A percentile compares a stretch with the other conserved stretches of the same genome.
Evolutionary conservation across 2,797 vertebrate species (phyloP).

Genomic region (Crenuchus spilurus): DNA sequence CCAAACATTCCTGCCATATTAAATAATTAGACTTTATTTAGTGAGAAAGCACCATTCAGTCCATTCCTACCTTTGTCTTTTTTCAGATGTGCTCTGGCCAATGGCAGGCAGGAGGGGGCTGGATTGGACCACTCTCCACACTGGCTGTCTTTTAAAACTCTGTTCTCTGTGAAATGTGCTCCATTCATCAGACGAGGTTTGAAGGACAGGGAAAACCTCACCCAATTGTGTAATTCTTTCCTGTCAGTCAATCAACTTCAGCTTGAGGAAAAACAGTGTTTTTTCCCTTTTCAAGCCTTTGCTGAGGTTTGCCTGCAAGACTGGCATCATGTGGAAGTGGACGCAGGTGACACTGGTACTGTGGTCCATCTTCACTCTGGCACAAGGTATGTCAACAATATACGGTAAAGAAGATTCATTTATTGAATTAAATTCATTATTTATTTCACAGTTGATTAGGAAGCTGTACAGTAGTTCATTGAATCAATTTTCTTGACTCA

Average conservation of each 20-base stretch:
- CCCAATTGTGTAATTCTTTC: slow-evolving; percentile 27
- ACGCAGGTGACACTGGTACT: slow-evolving; percentile 69
- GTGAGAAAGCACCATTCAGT: slow-evolving; percentile 13
- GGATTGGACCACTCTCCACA: slow-evolving; percentile 72
- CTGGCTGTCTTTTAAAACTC: slow-evolving; percentile 79
- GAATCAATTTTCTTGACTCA: background rate
- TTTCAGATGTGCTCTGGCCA: slow-evolving; percentile 77
- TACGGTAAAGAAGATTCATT: slow-evolving; percentile 1
- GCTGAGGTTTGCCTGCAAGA: slow-evolving; percentile 30
- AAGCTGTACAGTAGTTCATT: background rate
- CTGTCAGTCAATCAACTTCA: slow-evolving; percentile 23
- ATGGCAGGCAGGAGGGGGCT: slow-evolving; percentile 78
- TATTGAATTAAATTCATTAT: background rate
- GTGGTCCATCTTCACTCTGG: slow-evolving; percentile 64
- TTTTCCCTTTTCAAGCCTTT: slow-evolving; percentile 1
- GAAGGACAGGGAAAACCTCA: slow-evolving; percentile 44
- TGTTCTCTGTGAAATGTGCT: slow-evolving; percentile 67
- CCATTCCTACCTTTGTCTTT: slow-evolving; percentile 44
- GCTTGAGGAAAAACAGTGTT: slow-evolving; percentile 6
- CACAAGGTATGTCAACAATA: slow-evolving; percentile 74
- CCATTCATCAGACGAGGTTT: slow-evolving; percentile 64
- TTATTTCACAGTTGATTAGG: too few species aligned
- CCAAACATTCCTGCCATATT: background rate
- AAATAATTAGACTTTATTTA: slow-evolving; percentile 11
- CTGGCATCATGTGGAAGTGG: slow-evolving; percentile 76